Evolutionary conservation across 35 echinoderm and acorn worm species (phyloP).

Genomic region (Diadema setosum): DNA sequence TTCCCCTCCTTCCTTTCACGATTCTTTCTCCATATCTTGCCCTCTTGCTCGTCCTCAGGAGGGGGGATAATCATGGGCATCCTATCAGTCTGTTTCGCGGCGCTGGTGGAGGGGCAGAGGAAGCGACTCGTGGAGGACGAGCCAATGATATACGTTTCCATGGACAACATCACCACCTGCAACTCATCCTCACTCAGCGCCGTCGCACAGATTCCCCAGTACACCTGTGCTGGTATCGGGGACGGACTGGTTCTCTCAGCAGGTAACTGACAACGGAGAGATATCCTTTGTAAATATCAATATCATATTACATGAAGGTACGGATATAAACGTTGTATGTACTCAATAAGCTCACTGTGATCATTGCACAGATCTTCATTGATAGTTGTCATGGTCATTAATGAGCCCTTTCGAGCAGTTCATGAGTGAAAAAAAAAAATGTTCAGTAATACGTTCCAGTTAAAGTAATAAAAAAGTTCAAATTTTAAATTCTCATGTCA

Average conservation of each 20-base stretch:
- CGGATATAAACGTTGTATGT: too few relatives aligned
- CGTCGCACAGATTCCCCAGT: conserved; percentile 18
- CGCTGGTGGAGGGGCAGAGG: not conserved
- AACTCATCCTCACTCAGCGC: conserved; percentile 15
- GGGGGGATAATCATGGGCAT: conserved; percentile 4
- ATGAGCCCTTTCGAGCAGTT: too few relatives aligned
- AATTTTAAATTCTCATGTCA: too few relatives aligned
- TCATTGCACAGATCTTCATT: too few relatives aligned
- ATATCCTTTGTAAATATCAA: not conserved
- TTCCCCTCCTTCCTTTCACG: too few relatives aligned
- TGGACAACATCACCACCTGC: not conserved
- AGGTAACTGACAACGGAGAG: not conserved
- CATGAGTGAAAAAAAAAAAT: too few relatives aligned
- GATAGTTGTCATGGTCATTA: too few relatives aligned
- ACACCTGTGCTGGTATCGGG: conserved; percentile 18
- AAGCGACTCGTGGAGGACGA: conserved; percentile 11
- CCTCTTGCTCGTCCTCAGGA: not conserved
- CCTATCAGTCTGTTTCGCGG: conserved; percentile 13
- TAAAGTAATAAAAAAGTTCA: too few relatives aligned
- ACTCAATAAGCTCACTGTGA: too few relatives aligned
- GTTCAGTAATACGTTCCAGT: too few relatives aligned
- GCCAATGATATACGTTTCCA: not conserved
- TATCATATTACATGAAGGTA: too few relatives aligned
- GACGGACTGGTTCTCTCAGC: conserved; percentile 33
- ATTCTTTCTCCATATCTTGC: not conserved